Evolutionary conservation across 2,113 vertebrate genomes (phyloP).

Genomic region (Labeo catla): DNA sequence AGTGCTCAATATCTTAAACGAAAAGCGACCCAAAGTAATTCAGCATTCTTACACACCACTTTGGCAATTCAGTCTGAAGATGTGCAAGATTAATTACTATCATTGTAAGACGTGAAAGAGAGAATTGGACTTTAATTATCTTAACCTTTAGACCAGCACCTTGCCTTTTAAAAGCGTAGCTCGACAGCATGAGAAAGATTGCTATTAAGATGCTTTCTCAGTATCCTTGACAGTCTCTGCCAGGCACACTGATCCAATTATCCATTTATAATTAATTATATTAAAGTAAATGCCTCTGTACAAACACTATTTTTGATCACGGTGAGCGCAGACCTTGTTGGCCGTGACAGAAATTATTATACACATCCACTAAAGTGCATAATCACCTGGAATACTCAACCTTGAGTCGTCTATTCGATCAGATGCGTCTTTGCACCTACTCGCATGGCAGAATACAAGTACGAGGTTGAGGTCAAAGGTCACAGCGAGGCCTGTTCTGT

Average conservation of each 20-base stretch:
- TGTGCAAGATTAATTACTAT: slow-evolving; percentile 73
- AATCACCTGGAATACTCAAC: slow-evolving; percentile 22
- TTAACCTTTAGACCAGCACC: slow-evolving; percentile 77
- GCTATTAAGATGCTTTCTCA: slow-evolving; percentile 76
- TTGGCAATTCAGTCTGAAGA: slow-evolving; percentile 71
- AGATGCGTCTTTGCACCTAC: slow-evolving; percentile 1
- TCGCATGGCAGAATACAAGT: neutral
- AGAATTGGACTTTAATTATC: slow-evolving; percentile 77
- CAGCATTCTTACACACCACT: slow-evolving; percentile 71
- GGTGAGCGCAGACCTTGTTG: slow-evolving; percentile 37
- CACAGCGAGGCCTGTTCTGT: neutral
- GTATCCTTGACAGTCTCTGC: slow-evolving; percentile 77
- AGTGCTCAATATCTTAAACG: neutral
- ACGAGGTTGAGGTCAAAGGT: slow-evolving; percentile 38
- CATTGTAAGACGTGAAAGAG: slow-evolving; percentile 71
- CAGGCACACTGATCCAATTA: slow-evolving; percentile 79
- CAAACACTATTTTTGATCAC: slow-evolving; percentile 71
- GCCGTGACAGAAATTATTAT: neutral
- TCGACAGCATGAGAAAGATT: slow-evolving; percentile 72
- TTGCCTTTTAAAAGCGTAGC: slow-evolving; percentile 75
- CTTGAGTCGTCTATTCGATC: neutral
- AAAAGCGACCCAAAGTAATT: slow-evolving; percentile 47
- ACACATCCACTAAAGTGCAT: slow-evolving; percentile 11
- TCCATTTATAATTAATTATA: slow-evolving; percentile 75
- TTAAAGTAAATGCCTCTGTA: slow-evolving; percentile 67